A percentile compares a stretch with the other conserved stretches of the same genome.
Conservation (phyloP, 2,113 vertebrate genomes). For the Trematomus loennbergii region DNA sequence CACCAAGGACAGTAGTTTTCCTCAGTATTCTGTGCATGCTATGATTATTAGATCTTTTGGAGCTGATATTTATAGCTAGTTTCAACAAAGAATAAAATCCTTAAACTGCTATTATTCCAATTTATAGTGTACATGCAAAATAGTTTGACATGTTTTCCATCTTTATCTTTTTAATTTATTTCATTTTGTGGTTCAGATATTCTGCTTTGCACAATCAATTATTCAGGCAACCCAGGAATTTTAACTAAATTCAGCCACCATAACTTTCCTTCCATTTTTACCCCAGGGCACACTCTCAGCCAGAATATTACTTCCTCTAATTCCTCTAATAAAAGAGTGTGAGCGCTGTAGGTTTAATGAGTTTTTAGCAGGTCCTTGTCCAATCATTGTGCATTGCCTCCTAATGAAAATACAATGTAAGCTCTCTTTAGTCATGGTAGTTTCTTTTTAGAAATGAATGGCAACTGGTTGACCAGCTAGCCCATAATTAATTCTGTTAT, state of each 20-base stretch:
- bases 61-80: constrained; percentile 24
- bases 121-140: not conserved
- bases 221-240: constrained; percentile 7
- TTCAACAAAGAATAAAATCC: constrained; percentile 14
- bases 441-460: constrained; percentile 35
- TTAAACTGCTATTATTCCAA: not conserved
- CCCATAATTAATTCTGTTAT: constrained; percentile 9
- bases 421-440: constrained; percentile 32
- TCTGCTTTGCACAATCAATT: constrained; percentile 5
- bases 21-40: constrained; percentile 6
- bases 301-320: constrained; percentile 25
- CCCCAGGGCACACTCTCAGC: constrained; percentile 9
- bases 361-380: constrained; percentile 36
- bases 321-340: not conserved
- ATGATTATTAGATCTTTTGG: not conserved
- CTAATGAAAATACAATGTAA: constrained; percentile 48
- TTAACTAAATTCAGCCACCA: not conserved
- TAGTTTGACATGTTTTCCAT: not conserved
- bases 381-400: constrained; percentile 17
- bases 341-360: constrained; percentile 23
- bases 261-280: constrained; percentile 22
- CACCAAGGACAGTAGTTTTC: not conserved
- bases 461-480: constrained; percentile 9
- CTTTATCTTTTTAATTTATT: not conserved
- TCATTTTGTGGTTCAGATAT: not conserved